A percentile compares a stretch with the other conserved stretches of the same genome.
Conservation (phyloP, 2,797 vertebrate species). For the Gephyroberyx darwinii region DNA sequence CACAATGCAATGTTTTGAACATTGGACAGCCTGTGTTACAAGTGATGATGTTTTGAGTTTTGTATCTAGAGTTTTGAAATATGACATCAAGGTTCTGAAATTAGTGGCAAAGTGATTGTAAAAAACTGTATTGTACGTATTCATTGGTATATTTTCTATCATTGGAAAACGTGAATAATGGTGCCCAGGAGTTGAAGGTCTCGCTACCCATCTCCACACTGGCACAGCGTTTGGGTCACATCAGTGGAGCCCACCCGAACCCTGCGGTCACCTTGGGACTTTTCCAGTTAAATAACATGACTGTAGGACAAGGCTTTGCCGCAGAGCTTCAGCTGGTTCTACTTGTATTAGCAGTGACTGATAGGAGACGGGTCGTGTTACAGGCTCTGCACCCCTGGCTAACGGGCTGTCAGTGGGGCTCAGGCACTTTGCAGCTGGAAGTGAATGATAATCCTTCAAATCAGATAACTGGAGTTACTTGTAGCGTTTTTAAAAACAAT, state of each 20-base stretch:
- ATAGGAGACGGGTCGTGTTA: constrained; percentile 83
- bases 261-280: constrained; percentile 86
- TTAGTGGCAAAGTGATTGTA: no score
- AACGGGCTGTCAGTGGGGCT: constrained; percentile 85
- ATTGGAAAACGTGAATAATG: constrained; percentile 73
- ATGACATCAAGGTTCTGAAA: no score
- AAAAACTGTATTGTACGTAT: constrained; percentile 88
- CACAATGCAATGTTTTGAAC: no score
- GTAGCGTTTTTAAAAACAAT: no score
- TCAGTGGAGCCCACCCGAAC: constrained; percentile 90
- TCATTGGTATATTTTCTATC: constrained; percentile 84
- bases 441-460: not conserved
- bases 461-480: not conserved
- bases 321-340: constrained; percentile 90
- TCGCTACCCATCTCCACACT: constrained; percentile 88
- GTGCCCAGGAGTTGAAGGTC: constrained; percentile 86
- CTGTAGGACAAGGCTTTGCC: constrained; percentile 82
- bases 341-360: constrained; percentile 88
- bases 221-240: constrained; percentile 88
- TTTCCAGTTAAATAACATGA: constrained; percentile 61
- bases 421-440: constrained; percentile 43
- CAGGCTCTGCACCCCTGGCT: constrained; percentile 86
- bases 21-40: no score
- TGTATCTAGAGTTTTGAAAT: no score
- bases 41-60: no score